These are phyloP conservation scores for Idaea biselata DNA, from an alignment of 2,888 invertebrate species.

Conservation along the genomic window DNA sequence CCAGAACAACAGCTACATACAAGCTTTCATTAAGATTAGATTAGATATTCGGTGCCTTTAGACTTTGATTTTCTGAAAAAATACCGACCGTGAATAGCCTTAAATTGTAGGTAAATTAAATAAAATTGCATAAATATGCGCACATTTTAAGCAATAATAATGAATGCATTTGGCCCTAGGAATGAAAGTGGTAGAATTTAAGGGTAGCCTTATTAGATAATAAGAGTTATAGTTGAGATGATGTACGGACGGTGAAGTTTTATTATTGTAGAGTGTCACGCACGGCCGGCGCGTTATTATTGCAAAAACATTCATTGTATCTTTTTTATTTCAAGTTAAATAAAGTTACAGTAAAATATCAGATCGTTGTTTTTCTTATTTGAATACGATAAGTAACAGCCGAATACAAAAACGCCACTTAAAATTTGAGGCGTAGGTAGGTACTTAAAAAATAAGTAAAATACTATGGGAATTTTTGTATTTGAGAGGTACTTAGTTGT, in stretches of 20 bases:
- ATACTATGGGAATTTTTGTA: too few relatives aligned
- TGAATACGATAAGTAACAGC: conserved; percentile 87
- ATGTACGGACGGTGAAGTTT: conserved; percentile 63
- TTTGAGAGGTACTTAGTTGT: too few relatives aligned
- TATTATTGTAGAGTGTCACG: conserved; percentile 63
- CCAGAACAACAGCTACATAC: too few relatives aligned
- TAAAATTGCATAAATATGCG: conserved; percentile 10
- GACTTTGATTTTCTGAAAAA: background rate
- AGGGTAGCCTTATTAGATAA: conserved; percentile 76
- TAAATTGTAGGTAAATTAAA: conserved; percentile 3
- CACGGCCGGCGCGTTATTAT: conserved; percentile 73
- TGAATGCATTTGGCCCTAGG: conserved; percentile 50
- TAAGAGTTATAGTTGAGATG: conserved; percentile 62
- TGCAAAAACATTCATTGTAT: conserved; percentile 64
- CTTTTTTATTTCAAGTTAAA: conserved; percentile 69
- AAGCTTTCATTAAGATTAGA: too few relatives aligned
- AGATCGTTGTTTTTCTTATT: conserved; percentile 73
- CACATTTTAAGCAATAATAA: conserved; percentile 51
- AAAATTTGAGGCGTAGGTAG: too few relatives aligned
- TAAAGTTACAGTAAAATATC: conserved; percentile 70
- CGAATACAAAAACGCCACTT: too few relatives aligned
- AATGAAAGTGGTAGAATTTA: conserved; percentile 65
- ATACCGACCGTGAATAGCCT: background rate
- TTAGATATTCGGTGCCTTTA: too few relatives aligned
- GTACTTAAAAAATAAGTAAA: too few relatives aligned